Percentiles rank a stretch among this genome's conserved stretches.
Conservation (phyloP, 2,797 vertebrate genomes). For the Moxostoma hubbsi region DNA sequence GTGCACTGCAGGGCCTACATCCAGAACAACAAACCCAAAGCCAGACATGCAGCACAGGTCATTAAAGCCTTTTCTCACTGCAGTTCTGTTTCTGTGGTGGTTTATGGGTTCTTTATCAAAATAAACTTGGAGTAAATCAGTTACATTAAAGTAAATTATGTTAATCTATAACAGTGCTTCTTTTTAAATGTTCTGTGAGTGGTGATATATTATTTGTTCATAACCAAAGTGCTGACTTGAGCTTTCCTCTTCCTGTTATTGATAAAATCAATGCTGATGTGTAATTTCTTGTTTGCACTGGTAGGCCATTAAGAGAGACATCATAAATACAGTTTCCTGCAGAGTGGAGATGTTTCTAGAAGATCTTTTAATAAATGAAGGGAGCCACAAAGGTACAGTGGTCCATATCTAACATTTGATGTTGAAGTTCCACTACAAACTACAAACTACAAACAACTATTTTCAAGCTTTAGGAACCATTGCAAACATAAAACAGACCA, state of each 20-base stretch:
- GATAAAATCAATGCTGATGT: background rate
- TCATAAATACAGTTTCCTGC: constrained; percentile 86
- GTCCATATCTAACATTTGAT: background rate
- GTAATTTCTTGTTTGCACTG: background rate
- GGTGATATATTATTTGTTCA: constrained; percentile 1
- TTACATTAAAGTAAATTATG: no score
- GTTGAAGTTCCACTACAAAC: background rate
- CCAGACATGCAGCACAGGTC: constrained; percentile 88
- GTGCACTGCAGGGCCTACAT: constrained; percentile 88
- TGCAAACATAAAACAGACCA: constrained; percentile 9
- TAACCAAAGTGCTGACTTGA: background rate
- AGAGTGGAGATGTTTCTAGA: constrained; percentile 92
- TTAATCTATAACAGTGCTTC: background rate
- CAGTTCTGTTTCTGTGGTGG: background rate
- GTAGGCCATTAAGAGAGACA: constrained; percentile 91
- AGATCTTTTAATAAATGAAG: constrained; percentile 82
- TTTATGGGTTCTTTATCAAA: no score
- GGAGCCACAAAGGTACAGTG: constrained; percentile 73
- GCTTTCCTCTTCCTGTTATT: background rate
- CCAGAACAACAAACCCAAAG: constrained; percentile 88
- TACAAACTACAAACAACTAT: background rate
- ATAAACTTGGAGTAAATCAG: background rate
- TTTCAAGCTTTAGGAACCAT: background rate
- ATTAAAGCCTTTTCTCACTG: background rate
- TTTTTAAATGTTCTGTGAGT: background rate